Evolutionary conservation across 2,797 vertebrate species (phyloP).

Genomic region (Poeciliopsis gracilis): DNA sequence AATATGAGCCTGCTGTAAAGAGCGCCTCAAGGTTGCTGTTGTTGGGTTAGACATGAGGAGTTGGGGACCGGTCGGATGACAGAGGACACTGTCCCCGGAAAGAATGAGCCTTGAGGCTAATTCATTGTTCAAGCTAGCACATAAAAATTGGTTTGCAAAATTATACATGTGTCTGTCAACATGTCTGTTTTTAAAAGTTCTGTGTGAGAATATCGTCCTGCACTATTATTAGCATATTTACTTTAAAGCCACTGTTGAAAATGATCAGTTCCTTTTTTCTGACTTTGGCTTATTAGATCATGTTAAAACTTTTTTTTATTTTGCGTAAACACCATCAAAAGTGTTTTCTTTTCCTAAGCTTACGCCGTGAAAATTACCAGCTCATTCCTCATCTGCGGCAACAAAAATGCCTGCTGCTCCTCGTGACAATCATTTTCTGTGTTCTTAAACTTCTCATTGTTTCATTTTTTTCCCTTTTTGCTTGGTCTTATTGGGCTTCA

Average conservation of each 20-base stretch:
- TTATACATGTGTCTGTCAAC: slow-evolving; percentile 1
- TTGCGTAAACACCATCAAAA: no score
- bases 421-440: background rate
- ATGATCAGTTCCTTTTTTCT: no score
- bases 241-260: no score
- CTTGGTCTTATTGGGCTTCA: background rate
- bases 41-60: slow-evolving; percentile 20
- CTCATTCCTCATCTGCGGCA: no score
- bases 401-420: background rate
- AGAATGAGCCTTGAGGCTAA: slow-evolving; percentile 41
- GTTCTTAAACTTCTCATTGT: background rate
- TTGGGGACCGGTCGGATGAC: slow-evolving; percentile 15
- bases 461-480: no score
- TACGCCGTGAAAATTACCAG: no score
- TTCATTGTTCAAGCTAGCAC: slow-evolving; percentile 67
- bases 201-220: background rate
- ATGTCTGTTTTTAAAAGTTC: background rate
- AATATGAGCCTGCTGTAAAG: slow-evolving; percentile 73
- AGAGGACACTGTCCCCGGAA: background rate
- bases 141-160: slow-evolving; percentile 40
- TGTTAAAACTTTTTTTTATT: no score
- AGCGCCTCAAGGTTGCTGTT: slow-evolving; percentile 57
- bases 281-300: no score
- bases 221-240: background rate
- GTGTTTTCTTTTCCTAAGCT: no score